Evolutionary conservation across 2,113 vertebrate species (phyloP).

Genomic region (Corythaixoides concolor): DNA sequence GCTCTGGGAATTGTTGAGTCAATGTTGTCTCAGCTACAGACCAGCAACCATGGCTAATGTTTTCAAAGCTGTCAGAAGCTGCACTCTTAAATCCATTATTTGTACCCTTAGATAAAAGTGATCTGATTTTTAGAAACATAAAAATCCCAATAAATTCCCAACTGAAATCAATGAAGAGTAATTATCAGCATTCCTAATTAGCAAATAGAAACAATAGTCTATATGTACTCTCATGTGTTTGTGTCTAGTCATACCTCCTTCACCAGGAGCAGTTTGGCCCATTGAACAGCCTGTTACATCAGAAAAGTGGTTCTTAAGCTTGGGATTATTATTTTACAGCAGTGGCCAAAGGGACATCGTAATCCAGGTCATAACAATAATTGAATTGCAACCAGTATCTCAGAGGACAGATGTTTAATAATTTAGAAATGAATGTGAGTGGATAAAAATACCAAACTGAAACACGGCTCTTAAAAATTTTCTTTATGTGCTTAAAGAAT

Average conservation of each 20-base stretch:
- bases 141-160: neutral
- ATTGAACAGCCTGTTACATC: neutral
- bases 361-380: neutral
- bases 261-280: neutral
- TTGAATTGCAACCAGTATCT: neutral
- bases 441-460: neutral
- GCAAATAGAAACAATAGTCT: neutral
- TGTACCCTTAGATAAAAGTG: neutral
- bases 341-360: neutral
- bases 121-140: neutral
- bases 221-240: neutral
- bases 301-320: neutral
- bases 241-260: neutral
- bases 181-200: neutral
- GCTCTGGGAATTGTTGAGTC: neutral
- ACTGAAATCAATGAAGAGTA: neutral
- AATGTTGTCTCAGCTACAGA: slow-evolving; percentile 17
- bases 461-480: neutral
- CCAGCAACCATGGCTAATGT: neutral
- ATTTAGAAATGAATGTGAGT: neutral
- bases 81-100: slow-evolving; percentile 3
- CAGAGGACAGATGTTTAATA: neutral
- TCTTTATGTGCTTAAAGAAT: neutral
- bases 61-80: slow-evolving; percentile 23
- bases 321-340: neutral